Percentiles rank a stretch among this genome's conserved stretches.
These are phyloP conservation scores for Aldrovandia affinis DNA, from an alignment of 2,797 vertebrate genomes.

Conservation along the genomic window DNA sequence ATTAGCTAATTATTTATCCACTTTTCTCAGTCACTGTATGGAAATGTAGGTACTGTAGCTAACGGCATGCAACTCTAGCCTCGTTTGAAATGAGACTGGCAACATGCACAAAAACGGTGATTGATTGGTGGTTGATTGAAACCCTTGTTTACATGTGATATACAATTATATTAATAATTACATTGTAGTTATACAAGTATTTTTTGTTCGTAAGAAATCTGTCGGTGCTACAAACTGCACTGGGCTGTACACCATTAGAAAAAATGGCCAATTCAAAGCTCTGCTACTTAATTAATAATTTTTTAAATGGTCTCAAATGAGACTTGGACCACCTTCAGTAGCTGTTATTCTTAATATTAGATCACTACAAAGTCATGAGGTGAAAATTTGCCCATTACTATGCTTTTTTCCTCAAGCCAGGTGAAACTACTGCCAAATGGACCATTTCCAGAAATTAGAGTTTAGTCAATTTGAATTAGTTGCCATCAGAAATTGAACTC, in stretches of 20 bases:
- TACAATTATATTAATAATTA: no score
- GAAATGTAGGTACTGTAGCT: no score
- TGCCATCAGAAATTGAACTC: not conserved
- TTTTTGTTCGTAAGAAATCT: not conserved
- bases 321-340: not conserved
- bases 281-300: conserved; percentile 3
- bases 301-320: not conserved
- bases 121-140: no score
- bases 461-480: not conserved
- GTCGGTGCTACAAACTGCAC: not conserved
- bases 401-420: not conserved
- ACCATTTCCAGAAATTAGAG: not conserved
- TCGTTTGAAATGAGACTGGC: no score
- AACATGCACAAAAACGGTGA: no score
- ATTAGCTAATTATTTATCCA: no score
- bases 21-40: no score
- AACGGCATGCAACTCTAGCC: no score
- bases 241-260: not conserved
- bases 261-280: conserved; percentile 5
- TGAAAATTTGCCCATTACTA: conserved; percentile 2
- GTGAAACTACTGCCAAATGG: not conserved
- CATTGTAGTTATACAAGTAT: no score
- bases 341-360: conserved; percentile 9
- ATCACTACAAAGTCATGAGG: conserved; percentile 8
- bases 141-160: no score